Evolutionary conservation across 2,797 vertebrate species (phyloP).

Genomic region (Jordanella pulchra): DNA sequence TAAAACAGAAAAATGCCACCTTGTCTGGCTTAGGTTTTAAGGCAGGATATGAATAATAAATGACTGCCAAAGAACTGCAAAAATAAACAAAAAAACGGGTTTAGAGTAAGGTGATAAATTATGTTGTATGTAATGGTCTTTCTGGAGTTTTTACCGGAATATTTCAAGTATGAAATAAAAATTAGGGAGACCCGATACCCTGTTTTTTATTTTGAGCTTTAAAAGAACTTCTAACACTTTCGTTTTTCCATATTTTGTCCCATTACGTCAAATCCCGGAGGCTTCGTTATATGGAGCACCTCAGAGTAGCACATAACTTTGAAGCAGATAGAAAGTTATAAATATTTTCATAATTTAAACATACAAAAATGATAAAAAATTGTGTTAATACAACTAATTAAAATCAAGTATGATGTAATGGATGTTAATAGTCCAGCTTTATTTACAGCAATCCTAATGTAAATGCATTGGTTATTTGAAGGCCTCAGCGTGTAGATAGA

Average conservation of each 20-base stretch:
- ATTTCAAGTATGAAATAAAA: not conserved
- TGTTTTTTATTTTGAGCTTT: not conserved
- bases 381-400: not conserved
- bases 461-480: too few species aligned
- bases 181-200: not conserved
- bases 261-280: not conserved
- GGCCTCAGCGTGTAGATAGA: too few species aligned
- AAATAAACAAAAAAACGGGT: slow-evolving; percentile 15
- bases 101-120: slow-evolving; percentile 8
- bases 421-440: not conserved
- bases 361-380: not conserved
- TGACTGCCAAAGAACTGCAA: slow-evolving; percentile 7
- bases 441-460: not conserved
- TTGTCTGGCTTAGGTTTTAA: slow-evolving; percentile 30
- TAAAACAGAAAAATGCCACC: slow-evolving; percentile 45
- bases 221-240: not conserved
- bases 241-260: not conserved
- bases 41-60: slow-evolving; percentile 11
- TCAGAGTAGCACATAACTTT: not conserved
- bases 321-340: not conserved
- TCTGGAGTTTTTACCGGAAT: not conserved
- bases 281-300: not conserved
- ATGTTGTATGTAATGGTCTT: not conserved
- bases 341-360: not conserved
- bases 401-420: too few species aligned